Conservation (phyloP, 2,888 invertebrate species). For the Lathronympha strigana region DNA sequence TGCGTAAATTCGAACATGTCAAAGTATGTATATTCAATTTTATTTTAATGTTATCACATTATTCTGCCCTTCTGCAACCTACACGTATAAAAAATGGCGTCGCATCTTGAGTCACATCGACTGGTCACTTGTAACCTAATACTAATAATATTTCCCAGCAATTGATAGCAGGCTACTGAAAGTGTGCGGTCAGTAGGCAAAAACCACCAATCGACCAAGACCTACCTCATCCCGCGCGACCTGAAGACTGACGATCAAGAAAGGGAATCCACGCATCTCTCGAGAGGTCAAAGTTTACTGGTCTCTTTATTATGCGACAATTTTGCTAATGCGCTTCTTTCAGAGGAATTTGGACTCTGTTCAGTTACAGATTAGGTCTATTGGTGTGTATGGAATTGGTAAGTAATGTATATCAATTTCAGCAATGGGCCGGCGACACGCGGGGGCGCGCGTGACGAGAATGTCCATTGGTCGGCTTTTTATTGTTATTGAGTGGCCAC, state of each 20-base stretch:
- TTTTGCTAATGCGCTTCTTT: slow-evolving; percentile 25
- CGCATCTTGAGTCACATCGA: slow-evolving; percentile 54
- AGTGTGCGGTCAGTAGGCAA: slow-evolving; percentile 64
- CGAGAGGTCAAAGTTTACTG: slow-evolving; percentile 57
- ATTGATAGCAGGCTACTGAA: slow-evolving; percentile 74
- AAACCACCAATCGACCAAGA: slow-evolving; percentile 51
- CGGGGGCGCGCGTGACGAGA: slow-evolving; percentile 73
- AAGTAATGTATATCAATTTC: slow-evolving; percentile 79
- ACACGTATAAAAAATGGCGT: slow-evolving; percentile 24
- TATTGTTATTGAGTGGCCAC: slow-evolving; percentile 78
- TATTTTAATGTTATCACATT: background rate
- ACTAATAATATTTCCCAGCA: slow-evolving; percentile 74
- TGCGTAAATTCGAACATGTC: too few species aligned
- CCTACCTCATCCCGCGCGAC: slow-evolving; percentile 42
- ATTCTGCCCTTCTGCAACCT: background rate
- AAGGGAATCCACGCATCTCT: slow-evolving; percentile 38
- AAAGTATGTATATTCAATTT: too few species aligned
- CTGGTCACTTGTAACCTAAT: slow-evolving; percentile 60
- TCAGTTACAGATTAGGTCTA: slow-evolving; percentile 47
- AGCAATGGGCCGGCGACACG: slow-evolving; percentile 76
- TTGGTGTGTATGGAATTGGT: slow-evolving; percentile 48
- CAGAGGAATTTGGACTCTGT: slow-evolving; percentile 53
- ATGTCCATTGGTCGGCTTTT: slow-evolving; percentile 71
- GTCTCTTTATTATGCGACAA: slow-evolving; percentile 47
- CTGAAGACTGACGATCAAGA: slow-evolving; percentile 41